These are phyloP conservation scores for Cheilosia variabilis DNA, from an alignment of 2,888 invertebrate genomes.

Conservation along the genomic window DNA sequence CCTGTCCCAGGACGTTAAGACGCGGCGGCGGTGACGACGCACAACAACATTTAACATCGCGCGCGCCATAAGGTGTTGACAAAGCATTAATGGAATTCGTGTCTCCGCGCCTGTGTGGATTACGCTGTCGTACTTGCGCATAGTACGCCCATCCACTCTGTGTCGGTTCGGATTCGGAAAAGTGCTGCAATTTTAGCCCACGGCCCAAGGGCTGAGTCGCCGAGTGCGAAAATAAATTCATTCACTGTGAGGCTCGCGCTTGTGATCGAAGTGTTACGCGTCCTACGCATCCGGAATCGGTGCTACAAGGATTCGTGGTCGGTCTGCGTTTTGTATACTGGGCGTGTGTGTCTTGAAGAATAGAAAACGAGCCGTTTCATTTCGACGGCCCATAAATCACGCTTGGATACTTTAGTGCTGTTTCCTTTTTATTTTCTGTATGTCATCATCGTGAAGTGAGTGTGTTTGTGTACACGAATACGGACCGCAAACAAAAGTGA, in stretches of 20 bases:
- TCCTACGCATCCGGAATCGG: slow-evolving; percentile 60
- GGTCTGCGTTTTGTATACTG: slow-evolving; percentile 25
- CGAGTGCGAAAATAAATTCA: slow-evolving; percentile 59
- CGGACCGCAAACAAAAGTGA: slow-evolving; percentile 52
- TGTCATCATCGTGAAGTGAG: slow-evolving; percentile 29
- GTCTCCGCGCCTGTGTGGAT: slow-evolving; percentile 50
- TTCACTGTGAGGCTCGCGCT: slow-evolving; percentile 46
- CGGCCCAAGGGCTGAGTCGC: slow-evolving; percentile 43
- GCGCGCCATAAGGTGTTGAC: slow-evolving; percentile 58
- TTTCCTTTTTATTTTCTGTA: slow-evolving; percentile 21
- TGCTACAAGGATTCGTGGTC: slow-evolving; percentile 66
- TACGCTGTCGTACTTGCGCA: slow-evolving; percentile 61
- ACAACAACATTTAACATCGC: slow-evolving; percentile 36
- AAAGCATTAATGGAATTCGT: slow-evolving; percentile 68
- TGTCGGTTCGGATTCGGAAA: slow-evolving; percentile 19
- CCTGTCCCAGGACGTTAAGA: slow-evolving; percentile 44
- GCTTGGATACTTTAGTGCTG: background rate
- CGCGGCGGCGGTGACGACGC: slow-evolving; percentile 12
- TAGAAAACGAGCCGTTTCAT: slow-evolving; percentile 57
- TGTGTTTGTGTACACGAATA: slow-evolving; percentile 6
- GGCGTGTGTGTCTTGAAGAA: slow-evolving; percentile 50
- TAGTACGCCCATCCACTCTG: slow-evolving; percentile 37
- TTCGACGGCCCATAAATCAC: slow-evolving; percentile 68
- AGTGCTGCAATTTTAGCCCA: slow-evolving; percentile 58
- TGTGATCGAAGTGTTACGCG: slow-evolving; percentile 57